Percentiles rank a stretch among this genome's conserved stretches.
These are phyloP conservation scores for Eumaeus atala DNA, from an alignment of 1,140 invertebrate genomes.

Conservation along the genomic window DNA sequence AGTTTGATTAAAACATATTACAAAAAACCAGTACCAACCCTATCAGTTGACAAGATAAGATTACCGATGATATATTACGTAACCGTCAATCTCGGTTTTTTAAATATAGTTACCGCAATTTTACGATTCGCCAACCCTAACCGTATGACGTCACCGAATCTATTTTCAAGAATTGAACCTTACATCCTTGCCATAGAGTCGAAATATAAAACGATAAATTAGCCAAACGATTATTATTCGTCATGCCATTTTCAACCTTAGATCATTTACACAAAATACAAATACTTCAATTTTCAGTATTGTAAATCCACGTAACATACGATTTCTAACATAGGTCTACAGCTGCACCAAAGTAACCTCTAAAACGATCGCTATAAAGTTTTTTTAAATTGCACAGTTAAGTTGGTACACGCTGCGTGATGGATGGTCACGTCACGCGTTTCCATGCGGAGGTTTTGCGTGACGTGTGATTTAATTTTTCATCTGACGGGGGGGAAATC, in stretches of 20 bases:
- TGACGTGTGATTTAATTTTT: slow-evolving; percentile 46
- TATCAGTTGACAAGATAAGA: slow-evolving; percentile 38
- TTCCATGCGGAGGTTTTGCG: slow-evolving; percentile 45
- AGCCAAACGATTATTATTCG: too few relatives aligned
- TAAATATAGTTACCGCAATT: slow-evolving; percentile 70
- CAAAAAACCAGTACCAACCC: background rate
- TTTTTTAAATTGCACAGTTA: slow-evolving; percentile 4
- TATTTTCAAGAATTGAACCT: too few relatives aligned
- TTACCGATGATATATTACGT: slow-evolving; percentile 44
- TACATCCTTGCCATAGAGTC: too few relatives aligned
- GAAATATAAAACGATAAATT: too few relatives aligned
- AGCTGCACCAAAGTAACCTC: background rate
- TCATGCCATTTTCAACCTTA: too few relatives aligned
- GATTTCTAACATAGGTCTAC: slow-evolving; percentile 18
- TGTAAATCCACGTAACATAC: background rate
- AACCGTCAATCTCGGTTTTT: slow-evolving; percentile 53
- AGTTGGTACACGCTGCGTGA: slow-evolving; percentile 47
- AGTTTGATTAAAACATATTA: too few relatives aligned
- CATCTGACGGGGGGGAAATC: slow-evolving; percentile 16
- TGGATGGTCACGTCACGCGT: slow-evolving; percentile 54
- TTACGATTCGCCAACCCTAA: slow-evolving; percentile 52
- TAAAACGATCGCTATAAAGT: slow-evolving; percentile 13
- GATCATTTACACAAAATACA: too few relatives aligned
- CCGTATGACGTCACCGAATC: background rate
- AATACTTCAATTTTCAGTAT: too few relatives aligned